Evolutionary conservation across 2,797 vertebrate genomes (phyloP).

Genomic region (Enteromius fasciolatus): DNA sequence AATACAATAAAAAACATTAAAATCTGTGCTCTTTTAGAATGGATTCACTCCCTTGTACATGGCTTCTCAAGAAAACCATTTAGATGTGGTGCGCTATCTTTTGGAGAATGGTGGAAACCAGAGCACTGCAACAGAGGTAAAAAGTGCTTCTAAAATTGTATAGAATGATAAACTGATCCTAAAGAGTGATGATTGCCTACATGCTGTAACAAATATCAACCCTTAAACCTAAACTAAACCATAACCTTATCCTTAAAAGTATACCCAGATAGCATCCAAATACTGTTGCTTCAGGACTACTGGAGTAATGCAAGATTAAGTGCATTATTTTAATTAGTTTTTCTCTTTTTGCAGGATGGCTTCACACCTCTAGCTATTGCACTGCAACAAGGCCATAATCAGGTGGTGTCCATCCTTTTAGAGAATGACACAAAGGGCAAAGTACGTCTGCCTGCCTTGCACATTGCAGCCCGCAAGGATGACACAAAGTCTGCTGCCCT

Average conservation of each 20-base stretch:
- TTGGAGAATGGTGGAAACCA: constrained; percentile 98
- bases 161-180: neutral
- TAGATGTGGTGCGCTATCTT: constrained; percentile 94
- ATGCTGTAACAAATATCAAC: neutral
- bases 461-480: constrained; percentile 96
- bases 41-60: constrained; percentile 98
- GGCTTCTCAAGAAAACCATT: constrained; percentile 98
- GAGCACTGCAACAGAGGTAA: constrained; percentile 97
- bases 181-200: neutral
- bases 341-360: constrained; percentile 82
- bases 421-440: constrained; percentile 99
- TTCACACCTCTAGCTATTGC: constrained; percentile 97
- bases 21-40: constrained; percentile 79
- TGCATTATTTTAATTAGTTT: neutral
- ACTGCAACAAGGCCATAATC: constrained; percentile 97
- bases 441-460: constrained; percentile 92
- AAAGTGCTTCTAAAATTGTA: neutral
- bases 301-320: neutral
- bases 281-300: neutral
- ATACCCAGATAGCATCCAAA: neutral
- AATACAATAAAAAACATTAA: neutral
- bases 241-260: neutral
- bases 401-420: constrained; percentile 93
- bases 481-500: constrained; percentile 97
- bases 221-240: neutral